Evolutionary conservation across 2,888 invertebrate species (phyloP), one percentile per base, ranked within the genome.

Genomic region (Buathra laborator): DNA sequence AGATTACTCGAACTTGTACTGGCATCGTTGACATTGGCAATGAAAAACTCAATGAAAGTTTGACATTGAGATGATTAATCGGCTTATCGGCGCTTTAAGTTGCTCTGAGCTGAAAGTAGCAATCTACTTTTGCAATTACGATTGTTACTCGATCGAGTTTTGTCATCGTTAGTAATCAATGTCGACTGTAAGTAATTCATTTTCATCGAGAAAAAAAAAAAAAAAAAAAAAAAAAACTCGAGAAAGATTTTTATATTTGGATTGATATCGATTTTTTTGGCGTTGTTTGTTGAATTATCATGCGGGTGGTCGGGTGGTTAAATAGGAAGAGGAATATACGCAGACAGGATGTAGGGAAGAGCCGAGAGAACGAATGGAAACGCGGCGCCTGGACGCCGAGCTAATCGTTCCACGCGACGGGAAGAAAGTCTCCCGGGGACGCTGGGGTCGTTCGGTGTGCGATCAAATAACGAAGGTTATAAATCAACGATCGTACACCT

Each of bases 351-450:
- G 43, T 24, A 16, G 46, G 43, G 19, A 43, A 44, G 44, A 67
- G 24, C 14, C 12, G 12, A 14, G 44, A 19, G 44, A 14, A 46
- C 19, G 44, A 67, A 44, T 43, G 19, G 43, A 67, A 44, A 67
- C 43, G 67, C 43, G 46, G 19, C 19, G 67, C 44, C 46, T 67
- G 24, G 44, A 44, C 67, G 46, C 44, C 67, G 46, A 46, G 46
- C 12, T 46, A 67, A 67, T 67, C 46, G 67, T 16, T 67, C 67
- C 44, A 67, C 67, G 44, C 44, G 67, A 67, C 46, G 67, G 67
- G 67, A 67, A 67, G 67, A 67, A 67, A 67, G 67, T 67, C 67
- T 67, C 67, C 67, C 44, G 67, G 67, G 44, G 19, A 32, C 62
- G 19, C 10, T 44, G 14, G 19, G 67, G 46, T 24, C 67, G 67